phyloP scores from a whole-genome alignment of 2,888 invertebrate genomes.

The Osedax frankpressi region DNA sequence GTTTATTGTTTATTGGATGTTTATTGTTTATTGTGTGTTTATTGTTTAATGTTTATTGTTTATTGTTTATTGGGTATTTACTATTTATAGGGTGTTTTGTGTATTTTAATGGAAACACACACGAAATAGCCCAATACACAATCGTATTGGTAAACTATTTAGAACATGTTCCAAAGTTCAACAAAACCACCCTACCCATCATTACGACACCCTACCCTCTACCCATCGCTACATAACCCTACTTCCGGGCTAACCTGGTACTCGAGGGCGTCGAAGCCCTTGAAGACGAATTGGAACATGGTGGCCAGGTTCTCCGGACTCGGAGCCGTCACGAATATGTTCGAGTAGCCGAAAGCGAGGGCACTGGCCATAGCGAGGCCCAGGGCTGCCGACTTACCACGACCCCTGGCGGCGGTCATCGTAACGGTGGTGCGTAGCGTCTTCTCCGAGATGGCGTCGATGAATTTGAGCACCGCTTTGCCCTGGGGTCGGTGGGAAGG shows the following conservation, averaged over 20 bases:
- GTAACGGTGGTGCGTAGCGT: constrained; percentile 74
- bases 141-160: too few relatives aligned
- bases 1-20: too few relatives aligned
- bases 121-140: too few relatives aligned
- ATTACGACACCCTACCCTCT: neutral
- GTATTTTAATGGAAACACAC: too few relatives aligned
- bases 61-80: too few relatives aligned
- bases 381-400: constrained; percentile 93
- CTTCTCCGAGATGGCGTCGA: constrained; percentile 88
- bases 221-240: neutral
- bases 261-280: constrained; percentile 81
- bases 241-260: constrained; percentile 50
- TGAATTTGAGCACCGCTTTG: constrained; percentile 76
- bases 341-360: constrained; percentile 59
- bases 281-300: constrained; percentile 86
- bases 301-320: constrained; percentile 95
- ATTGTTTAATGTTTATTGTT: too few relatives aligned
- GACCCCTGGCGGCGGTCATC: constrained; percentile 84
- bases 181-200: neutral
- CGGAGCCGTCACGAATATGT: constrained; percentile 92
- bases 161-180: too few relatives aligned
- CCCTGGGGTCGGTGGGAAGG: constrained; percentile 53
- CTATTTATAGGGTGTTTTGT: too few relatives aligned
- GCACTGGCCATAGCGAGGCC: constrained; percentile 69
- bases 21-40: too few relatives aligned